phyloP scores from a whole-genome alignment of 2,797 vertebrate species.

The Austrolebias charrua region DNA sequence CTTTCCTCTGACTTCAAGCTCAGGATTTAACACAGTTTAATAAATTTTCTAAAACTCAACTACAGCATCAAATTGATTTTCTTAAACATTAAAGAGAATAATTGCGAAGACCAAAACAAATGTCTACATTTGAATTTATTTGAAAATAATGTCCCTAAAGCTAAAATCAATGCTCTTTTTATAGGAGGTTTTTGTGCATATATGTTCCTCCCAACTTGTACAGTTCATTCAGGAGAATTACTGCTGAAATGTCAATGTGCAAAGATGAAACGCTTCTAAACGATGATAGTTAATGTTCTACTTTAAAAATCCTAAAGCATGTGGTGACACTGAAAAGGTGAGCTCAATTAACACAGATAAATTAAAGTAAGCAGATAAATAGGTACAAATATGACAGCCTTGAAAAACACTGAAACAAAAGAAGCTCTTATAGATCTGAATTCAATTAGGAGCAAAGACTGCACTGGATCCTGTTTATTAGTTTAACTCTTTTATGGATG shows the following conservation, averaged over 20 bases:
- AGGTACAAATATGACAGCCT: conserved; percentile 31
- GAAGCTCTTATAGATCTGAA: conserved; percentile 45
- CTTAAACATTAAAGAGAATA: no score
- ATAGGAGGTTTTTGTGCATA: not conserved
- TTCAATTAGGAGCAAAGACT: conserved; percentile 47
- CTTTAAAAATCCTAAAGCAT: conserved; percentile 49
- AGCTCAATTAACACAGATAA: conserved; percentile 33
- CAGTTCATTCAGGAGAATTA: conserved; percentile 32
- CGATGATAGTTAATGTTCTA: conserved; percentile 46
- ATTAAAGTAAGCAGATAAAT: conserved; percentile 51
- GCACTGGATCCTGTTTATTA: conserved; percentile 22
- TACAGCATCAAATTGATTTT: no score
- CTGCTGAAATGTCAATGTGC: conserved; percentile 61
- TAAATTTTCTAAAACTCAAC: no score
- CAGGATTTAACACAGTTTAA: no score
- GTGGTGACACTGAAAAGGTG: conserved; percentile 35
- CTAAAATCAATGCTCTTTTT: conserved; percentile 18
- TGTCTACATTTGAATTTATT: no score
- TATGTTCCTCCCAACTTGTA: not conserved
- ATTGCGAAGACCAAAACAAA: no score
- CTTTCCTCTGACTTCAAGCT: no score
- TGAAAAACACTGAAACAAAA: conserved; percentile 25
- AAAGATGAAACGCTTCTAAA: conserved; percentile 35
- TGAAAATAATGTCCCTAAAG: no score
- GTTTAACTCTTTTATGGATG: conserved; percentile 12